These are phyloP conservation scores for Pimpla rufipes DNA, from an alignment of 2,888 invertebrate species.

Conservation along the genomic window DNA sequence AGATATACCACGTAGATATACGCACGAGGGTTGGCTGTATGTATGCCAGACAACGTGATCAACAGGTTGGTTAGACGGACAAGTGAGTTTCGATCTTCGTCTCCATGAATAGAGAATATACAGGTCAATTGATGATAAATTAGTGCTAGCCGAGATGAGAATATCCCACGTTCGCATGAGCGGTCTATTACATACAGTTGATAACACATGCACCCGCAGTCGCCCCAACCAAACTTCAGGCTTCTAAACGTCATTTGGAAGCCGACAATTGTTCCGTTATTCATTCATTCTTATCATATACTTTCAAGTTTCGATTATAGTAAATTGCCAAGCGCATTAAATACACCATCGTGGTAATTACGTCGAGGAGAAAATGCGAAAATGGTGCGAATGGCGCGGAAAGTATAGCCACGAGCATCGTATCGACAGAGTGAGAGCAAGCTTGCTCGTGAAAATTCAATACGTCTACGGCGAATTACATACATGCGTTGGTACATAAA, in stretches of 20 bases:
- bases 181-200: background rate
- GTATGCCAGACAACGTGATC: constrained; percentile 15
- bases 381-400: too few species aligned
- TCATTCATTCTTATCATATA: too few species aligned
- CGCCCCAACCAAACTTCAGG: background rate
- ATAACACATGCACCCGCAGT: background rate
- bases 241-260: too few species aligned
- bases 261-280: too few species aligned
- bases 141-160: constrained; percentile 19
- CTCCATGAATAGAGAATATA: constrained; percentile 28
- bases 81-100: constrained; percentile 37
- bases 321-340: too few species aligned
- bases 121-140: constrained; percentile 39
- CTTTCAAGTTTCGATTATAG: too few species aligned
- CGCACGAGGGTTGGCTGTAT: background rate
- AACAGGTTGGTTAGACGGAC: constrained; percentile 49
- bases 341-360: too few species aligned
- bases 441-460: constrained; percentile 14
- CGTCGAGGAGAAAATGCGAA: too few species aligned
- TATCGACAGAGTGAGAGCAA: background rate
- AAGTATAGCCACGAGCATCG: too few species aligned
- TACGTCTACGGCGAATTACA: background rate
- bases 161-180: background rate
- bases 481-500: background rate
- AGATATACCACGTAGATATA: constrained; percentile 3